These are phyloP conservation scores for Drosophila nasuta DNA, from an alignment of 1,140 invertebrate species.

Conservation along the genomic window DNA sequence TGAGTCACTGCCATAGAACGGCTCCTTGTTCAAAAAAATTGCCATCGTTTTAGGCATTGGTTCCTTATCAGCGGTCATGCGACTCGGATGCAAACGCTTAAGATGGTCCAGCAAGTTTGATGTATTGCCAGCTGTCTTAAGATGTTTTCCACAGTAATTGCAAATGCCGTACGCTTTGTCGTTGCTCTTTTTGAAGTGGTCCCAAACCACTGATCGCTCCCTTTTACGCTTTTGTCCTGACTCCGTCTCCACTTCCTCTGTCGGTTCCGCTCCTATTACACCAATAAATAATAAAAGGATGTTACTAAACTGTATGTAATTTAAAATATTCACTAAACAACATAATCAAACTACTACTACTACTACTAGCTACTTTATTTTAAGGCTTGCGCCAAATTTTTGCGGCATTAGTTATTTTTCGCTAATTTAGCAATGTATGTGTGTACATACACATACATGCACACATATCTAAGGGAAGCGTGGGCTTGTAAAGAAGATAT, in stretches of 20 bases:
- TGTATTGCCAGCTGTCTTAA: conserved; percentile 10
- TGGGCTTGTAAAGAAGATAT: too few relatives aligned
- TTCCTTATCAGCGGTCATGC: background rate
- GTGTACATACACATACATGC: too few relatives aligned
- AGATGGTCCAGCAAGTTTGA: conserved; percentile 10
- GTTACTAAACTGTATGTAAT: conserved; percentile 14
- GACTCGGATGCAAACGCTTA: conserved; percentile 4
- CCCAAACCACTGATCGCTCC: conserved; percentile 13
- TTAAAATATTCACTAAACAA: conserved; percentile 4
- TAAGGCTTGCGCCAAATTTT: background rate
- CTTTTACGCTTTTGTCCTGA: conserved; percentile 13
- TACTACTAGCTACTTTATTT: background rate
- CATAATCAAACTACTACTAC: background rate
- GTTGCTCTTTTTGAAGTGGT: conserved; percentile 13
- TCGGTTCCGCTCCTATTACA: conserved; percentile 18
- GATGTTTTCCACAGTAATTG: background rate
- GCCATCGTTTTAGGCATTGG: conserved; percentile 16
- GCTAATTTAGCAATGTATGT: background rate
- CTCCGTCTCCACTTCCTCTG: conserved; percentile 3
- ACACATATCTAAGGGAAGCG: too few relatives aligned
- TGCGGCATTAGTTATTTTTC: background rate
- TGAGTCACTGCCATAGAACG: conserved; percentile 8
- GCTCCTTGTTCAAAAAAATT: conserved; percentile 8
- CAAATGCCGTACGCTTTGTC: conserved; percentile 5
- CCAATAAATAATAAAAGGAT: conserved; percentile 13